phyloP scores from a whole-genome alignment of 2,113 vertebrate species.

The Corythaixoides concolor region DNA sequence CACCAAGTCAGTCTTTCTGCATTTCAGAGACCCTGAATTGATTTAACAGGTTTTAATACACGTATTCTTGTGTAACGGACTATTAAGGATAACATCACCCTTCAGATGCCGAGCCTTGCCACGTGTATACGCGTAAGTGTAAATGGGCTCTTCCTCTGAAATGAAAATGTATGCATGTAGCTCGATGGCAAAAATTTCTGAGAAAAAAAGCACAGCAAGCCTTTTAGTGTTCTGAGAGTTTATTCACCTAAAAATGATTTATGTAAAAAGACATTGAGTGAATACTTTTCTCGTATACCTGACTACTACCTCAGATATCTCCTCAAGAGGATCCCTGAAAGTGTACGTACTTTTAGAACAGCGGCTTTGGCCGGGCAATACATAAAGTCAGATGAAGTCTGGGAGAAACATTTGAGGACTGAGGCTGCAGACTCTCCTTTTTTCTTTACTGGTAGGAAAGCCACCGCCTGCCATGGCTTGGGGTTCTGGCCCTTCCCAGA shows the following conservation, averaged over 20 bases:
- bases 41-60: not conserved
- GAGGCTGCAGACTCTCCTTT: not conserved
- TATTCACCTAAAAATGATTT: not conserved
- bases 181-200: not conserved
- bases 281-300: not conserved
- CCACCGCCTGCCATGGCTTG: rapidly evolving
- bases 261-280: not conserved
- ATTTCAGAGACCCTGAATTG: not conserved
- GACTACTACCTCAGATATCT: not conserved
- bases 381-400: not conserved
- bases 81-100: not conserved
- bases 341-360: not conserved
- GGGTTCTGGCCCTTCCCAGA: not conserved
- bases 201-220: not conserved
- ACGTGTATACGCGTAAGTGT: not conserved
- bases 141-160: not conserved
- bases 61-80: not conserved
- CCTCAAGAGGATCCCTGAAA: not conserved
- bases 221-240: not conserved
- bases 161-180: not conserved
- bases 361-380: not conserved
- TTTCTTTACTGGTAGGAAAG: not conserved
- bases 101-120: not conserved
- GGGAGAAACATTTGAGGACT: not conserved
- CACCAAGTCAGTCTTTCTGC: not conserved